Evolutionary conservation across 92 coral and sea anemone species (phyloP), one percentile per base, ranked within the genome.

Genomic region (Meandrina meandrites): DNA sequence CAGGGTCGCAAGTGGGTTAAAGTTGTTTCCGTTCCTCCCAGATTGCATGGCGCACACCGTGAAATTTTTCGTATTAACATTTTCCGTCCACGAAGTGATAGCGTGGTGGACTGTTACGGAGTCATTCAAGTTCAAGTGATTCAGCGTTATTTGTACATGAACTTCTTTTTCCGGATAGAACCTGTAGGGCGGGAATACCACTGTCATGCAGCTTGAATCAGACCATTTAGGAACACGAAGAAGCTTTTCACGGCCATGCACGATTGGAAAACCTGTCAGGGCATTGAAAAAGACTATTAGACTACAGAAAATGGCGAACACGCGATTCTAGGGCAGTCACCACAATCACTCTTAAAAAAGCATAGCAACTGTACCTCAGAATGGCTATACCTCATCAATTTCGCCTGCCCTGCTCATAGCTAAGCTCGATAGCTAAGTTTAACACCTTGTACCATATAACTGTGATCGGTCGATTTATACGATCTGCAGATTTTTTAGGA

Each of bases 121-220:
- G 32, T 66, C 71, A 24, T 66, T 66, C 15, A 66, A 28, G 71
- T 66, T 66, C 30, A 66, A 24, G 71, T 66, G 71, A 13, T 66
- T 66, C 71, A 66, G 30, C 0, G 71, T 66, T 24, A 66, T 24
- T 66, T 66, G 71, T 5, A 66, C 71, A 28, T 66, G 71, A 28
- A 66, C 71, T 24, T 66, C 30, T 24, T 66, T 66, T 10, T 66
- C 32, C 32, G 71, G 71, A 28, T 66, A 66, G 24, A 66, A 66
- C 15, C 32, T 24, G 71, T 66, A 66, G 24, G 71, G 73, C 31
- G 73, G 73, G 36, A 67, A 67, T 1, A 67, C 17, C 16, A 67
- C 73, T 67, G 73, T 67, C 73, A n/a, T 67, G 35, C 73, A 67
- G 17, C 73, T 30, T 67, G 73, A 67, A n/a, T 67, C 73, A 27